phyloP scores from a whole-genome alignment of 2,113 vertebrate genomes.

The Balaeniceps rex region DNA sequence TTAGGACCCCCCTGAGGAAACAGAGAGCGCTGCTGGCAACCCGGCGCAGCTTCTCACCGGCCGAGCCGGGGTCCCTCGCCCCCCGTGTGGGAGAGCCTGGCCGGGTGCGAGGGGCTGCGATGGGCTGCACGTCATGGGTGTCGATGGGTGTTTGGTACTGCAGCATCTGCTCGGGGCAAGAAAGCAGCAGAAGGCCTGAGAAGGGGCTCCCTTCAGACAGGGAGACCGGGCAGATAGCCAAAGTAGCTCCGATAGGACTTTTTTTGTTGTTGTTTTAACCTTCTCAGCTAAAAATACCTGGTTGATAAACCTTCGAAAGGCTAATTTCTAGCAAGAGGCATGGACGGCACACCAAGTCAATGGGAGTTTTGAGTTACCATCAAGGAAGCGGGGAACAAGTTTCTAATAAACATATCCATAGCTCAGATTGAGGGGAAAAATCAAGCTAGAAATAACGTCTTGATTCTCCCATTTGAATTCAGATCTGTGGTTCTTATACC shows the following conservation, averaged over 20 bases:
- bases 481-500: neutral
- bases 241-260: neutral
- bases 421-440: neutral
- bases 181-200: neutral
- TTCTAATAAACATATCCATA: neutral
- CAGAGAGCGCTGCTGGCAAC: neutral
- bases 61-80: neutral
- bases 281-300: neutral
- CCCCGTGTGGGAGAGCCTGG: rapidly evolving
- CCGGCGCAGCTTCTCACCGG: neutral
- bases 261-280: neutral
- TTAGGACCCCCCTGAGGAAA: neutral
- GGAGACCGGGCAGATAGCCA: neutral
- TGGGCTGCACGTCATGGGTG: neutral
- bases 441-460: neutral
- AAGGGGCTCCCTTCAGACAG: neutral
- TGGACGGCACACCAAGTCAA: neutral
- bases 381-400: neutral
- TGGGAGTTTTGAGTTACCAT: neutral
- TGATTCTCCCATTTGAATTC: neutral
- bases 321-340: neutral
- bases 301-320: neutral
- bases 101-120: neutral
- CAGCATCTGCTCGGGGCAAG: neutral
- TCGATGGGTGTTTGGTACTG: neutral